These are phyloP conservation scores for Orbicella faveolata DNA, from an alignment of 64 coral and sea anemone genomes.

Conservation along the genomic window DNA sequence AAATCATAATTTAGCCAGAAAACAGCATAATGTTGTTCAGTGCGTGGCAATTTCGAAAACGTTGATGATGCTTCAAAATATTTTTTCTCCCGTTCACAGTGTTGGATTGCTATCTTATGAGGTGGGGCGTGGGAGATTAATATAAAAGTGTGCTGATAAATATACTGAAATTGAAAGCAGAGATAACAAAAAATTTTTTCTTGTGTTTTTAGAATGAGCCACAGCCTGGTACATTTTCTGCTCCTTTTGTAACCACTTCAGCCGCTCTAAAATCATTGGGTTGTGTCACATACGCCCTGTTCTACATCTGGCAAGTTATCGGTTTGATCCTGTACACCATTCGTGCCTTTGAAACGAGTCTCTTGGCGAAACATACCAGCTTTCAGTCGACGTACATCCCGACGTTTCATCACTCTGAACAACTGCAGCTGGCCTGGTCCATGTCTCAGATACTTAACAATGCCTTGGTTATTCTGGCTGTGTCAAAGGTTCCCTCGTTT, in stretches of 20 bases:
- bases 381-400: neutral
- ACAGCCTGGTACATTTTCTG: no score
- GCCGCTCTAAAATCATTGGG: neutral
- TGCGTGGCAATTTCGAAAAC: no score
- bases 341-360: neutral
- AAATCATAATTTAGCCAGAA: no score
- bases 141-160: no score
- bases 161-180: no score
- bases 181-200: no score
- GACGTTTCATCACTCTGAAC: neutral
- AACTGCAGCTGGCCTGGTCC: neutral
- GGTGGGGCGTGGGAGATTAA: no score
- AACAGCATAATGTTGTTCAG: no score
- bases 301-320: slow-evolving; percentile 14
- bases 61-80: no score
- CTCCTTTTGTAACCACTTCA: neutral
- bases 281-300: neutral
- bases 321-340: slow-evolving; percentile 12
- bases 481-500: slow-evolving; percentile 13
- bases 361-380: neutral
- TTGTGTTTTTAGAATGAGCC: no score
- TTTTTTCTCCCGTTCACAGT: no score
- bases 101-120: no score
- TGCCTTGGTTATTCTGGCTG: neutral
- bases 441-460: neutral